These are phyloP conservation scores for Eulemur coronatus DNA, from an alignment of 2,797 vertebrate species.

Conservation along the genomic window DNA sequence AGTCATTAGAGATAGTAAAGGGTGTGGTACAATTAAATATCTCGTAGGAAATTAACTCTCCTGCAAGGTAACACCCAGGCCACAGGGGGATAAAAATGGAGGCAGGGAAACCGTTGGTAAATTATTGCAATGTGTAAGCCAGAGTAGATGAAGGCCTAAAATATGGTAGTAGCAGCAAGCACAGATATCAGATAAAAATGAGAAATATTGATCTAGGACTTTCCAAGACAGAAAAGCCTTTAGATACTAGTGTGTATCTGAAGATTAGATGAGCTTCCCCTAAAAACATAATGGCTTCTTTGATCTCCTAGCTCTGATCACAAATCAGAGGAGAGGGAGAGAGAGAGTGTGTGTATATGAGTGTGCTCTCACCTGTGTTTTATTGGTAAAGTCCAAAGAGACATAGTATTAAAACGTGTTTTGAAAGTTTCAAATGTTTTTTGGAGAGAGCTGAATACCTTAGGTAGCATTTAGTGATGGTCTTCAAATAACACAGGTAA, in stretches of 20 bases:
- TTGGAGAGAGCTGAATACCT: constrained; percentile 65
- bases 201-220: not conserved
- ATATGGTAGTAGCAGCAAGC: not conserved
- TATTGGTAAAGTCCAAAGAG: constrained; percentile 51
- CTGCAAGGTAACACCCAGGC: not conserved
- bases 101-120: not conserved
- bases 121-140: not conserved
- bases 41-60: not conserved
- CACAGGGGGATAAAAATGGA: not conserved
- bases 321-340: not conserved
- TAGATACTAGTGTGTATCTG: not conserved
- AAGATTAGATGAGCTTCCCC: not conserved
- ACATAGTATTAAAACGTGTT: constrained; percentile 77
- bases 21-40: not conserved
- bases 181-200: not conserved
- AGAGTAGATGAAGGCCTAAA: not conserved
- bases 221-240: constrained; percentile 2
- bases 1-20: not conserved
- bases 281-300: not conserved
- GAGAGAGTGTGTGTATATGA: not conserved
- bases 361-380: not conserved
- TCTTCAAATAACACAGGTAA: constrained; percentile 79
- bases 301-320: constrained; percentile 16
- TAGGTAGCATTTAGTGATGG: constrained; percentile 67
- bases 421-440: constrained; percentile 73